Evolutionary conservation across 2,888 invertebrate genomes (phyloP).

Genomic region (Morpho helenor): DNA sequence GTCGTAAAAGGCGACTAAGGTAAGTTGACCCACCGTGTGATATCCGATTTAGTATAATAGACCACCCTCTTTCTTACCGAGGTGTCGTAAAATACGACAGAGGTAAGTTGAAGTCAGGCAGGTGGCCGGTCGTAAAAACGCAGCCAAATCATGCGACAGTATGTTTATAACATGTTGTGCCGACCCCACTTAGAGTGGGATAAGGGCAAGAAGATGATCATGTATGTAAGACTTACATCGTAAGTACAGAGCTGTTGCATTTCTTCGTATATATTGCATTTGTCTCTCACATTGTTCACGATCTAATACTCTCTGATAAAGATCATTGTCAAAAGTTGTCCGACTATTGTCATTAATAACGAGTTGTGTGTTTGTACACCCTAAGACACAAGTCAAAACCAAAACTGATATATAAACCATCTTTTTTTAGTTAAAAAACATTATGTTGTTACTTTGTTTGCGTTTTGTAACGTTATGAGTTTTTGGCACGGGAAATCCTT

Average conservation of each 20-base stretch:
- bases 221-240: conserved; percentile 46
- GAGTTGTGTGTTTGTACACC: conserved; percentile 10
- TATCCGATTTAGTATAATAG: too few relatives aligned
- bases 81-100: too few relatives aligned
- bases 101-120: too few relatives aligned
- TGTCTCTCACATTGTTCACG: conserved; percentile 46
- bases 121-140: too few relatives aligned
- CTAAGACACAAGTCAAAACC: conserved; percentile 8
- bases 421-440: conserved; percentile 12
- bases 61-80: too few relatives aligned
- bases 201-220: too few relatives aligned
- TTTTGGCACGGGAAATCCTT: conserved; percentile 9
- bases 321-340: conserved; percentile 40
- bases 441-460: conserved; percentile 13
- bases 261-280: conserved; percentile 37
- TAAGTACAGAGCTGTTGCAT: conserved; percentile 34
- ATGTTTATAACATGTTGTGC: too few relatives aligned
- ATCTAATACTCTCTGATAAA: conserved; percentile 48
- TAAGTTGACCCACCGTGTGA: too few relatives aligned
- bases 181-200: too few relatives aligned
- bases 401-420: conserved; percentile 10
- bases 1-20: too few relatives aligned
- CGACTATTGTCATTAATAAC: conserved; percentile 29
- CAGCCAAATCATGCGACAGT: too few relatives aligned
- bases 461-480: conserved; percentile 6